Evolutionary conservation across 2,888 invertebrate genomes (phyloP), one percentile per base, ranked within the genome.

Genomic region (Bellardia pandia): DNA sequence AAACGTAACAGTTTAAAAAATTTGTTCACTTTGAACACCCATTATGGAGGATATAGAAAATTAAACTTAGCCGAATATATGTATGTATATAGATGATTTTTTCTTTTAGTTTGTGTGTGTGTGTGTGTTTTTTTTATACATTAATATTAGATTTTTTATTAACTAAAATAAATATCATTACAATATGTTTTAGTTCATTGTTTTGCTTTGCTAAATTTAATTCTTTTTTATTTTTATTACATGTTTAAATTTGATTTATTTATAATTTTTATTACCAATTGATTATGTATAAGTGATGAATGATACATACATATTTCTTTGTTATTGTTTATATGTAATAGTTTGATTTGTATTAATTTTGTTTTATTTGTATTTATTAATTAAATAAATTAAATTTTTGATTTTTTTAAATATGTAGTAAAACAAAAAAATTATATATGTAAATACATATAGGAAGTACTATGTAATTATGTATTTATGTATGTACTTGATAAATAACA

Each of bases 221-320:
- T 11, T 76, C 62, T 72, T 79, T 66, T 69, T 72, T 62, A 71
- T 58, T 48, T 69, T 74, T 4, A 58, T 81, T 48, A 48, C 42
- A 42, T 42, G 9, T 42, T 42, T 42, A 42, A 42, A 42, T 42
- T 42, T 42, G 7, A 45, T 45, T 11, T 9, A 45, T 45, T 45
- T 45, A 45, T 45, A 45, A 45, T 45, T 45, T 45, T 45, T 33
- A 58, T 48, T 79, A 84, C 62, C 68, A 82, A 81, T 82, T 85
- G 84, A 88, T 85, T 88, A 86, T 87, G 81, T 84, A 53, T 86
- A 84, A 45, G 71, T 82, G 82, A 78, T 78, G 75, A 83, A 79
- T 85, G 85, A 79, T 81, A 81, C 76, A 85, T 86, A 66, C 74
- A 37, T 37, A 37, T 68, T 79, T 62, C 48, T 71, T 71, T 76